These are phyloP conservation scores for Trochalopteron elliotii DNA, from an alignment of 2,113 vertebrate genomes.

Conservation along the genomic window DNA sequence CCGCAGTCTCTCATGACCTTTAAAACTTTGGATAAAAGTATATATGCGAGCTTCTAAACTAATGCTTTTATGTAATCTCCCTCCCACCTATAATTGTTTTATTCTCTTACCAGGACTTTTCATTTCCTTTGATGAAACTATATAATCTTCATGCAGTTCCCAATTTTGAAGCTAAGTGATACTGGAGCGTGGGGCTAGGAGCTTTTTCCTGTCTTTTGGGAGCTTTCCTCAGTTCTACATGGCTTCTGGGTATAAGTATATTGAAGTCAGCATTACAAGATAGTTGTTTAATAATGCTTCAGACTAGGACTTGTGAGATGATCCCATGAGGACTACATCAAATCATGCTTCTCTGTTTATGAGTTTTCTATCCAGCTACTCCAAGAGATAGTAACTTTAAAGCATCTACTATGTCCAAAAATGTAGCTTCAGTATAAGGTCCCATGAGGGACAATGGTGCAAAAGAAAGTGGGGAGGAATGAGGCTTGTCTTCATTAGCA, in stretches of 20 bases:
- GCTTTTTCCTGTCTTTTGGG: background rate
- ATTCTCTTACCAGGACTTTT: background rate
- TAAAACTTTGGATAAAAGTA: background rate
- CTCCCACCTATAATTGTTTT: background rate
- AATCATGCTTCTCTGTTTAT: background rate
- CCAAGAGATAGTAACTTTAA: background rate
- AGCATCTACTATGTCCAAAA: background rate
- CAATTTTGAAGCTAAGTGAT: background rate
- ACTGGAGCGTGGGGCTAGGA: background rate
- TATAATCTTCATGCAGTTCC: background rate
- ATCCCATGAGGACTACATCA: background rate
- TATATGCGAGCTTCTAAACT: background rate
- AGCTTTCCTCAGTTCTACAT: background rate
- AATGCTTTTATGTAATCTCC: background rate
- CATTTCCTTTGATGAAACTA: background rate
- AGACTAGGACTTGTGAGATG: background rate
- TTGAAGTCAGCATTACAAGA: background rate
- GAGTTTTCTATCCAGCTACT: background rate
- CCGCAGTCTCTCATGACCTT: background rate
- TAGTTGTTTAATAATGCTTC: background rate
- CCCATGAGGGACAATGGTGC: background rate
- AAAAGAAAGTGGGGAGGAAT: background rate
- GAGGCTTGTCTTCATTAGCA: background rate
- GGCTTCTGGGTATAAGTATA: background rate
- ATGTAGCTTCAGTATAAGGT: background rate